These are phyloP conservation scores for Zosterops hypoxanthus DNA, from an alignment of 2,113 vertebrate species.

Conservation along the genomic window DNA sequence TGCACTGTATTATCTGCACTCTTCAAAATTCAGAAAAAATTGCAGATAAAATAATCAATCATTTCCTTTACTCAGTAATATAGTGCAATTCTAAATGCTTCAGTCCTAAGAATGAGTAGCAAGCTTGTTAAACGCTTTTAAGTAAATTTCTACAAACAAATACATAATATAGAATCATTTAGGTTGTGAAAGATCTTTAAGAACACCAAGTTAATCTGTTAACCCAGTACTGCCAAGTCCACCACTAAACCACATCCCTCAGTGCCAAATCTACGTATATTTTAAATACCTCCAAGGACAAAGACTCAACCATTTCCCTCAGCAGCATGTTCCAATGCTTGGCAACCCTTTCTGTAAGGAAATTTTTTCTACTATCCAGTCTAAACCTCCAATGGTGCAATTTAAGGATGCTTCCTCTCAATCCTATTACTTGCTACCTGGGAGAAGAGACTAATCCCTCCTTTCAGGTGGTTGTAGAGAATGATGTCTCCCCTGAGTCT, in stretches of 20 bases:
- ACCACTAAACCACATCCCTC: background rate
- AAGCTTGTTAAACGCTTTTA: background rate
- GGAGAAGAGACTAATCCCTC: background rate
- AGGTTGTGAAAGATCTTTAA: background rate
- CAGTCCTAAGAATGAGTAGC: background rate
- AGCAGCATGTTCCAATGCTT: background rate
- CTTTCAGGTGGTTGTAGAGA: background rate
- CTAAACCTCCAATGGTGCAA: background rate
- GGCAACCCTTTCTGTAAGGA: background rate
- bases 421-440: background rate
- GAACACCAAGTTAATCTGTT: background rate
- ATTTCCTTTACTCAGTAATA: background rate
- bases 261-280: rapidly evolving
- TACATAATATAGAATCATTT: background rate
- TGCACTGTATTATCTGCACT: background rate
- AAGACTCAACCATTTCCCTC: background rate
- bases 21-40: background rate
- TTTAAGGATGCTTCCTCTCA: background rate
- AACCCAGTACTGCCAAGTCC: background rate
- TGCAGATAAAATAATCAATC: background rate
- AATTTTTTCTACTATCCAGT: background rate
- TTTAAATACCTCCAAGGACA: background rate
- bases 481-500: background rate
- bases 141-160: background rate
- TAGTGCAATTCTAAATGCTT: background rate